Percentiles rank a stretch among this genome's conserved stretches.
These are phyloP conservation scores for Istiophorus platypterus DNA, from an alignment of 2,113 vertebrate species.

Conservation along the genomic window DNA sequence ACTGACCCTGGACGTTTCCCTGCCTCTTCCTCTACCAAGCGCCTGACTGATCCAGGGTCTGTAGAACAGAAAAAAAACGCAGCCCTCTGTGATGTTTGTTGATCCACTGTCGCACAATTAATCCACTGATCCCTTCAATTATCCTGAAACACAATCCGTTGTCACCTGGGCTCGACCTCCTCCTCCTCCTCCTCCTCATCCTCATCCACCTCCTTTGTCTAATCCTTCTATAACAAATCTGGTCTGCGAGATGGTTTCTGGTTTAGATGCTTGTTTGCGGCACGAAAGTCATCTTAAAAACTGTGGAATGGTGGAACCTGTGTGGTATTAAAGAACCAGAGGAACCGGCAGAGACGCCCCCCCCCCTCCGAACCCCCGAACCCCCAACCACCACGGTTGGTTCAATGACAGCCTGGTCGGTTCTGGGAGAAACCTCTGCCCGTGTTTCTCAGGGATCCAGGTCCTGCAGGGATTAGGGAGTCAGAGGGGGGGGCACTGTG, in stretches of 20 bases:
- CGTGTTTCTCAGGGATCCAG: constrained; percentile 61
- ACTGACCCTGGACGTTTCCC: neutral
- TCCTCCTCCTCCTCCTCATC: constrained; percentile 2
- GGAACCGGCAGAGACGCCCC: no score
- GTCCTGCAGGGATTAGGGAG: constrained; percentile 38
- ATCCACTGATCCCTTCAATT: constrained; percentile 69
- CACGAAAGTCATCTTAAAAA: neutral
- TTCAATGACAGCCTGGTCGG: constrained; percentile 24
- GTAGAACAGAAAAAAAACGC: neutral
- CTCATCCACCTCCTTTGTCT: neutral
- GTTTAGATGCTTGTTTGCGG: neutral
- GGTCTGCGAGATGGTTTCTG: no score
- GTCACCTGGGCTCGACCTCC: constrained; percentile 45
- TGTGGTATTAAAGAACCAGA: neutral
- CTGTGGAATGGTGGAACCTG: no score
- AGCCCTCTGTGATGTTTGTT: constrained; percentile 58
- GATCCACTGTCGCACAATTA: constrained; percentile 15
- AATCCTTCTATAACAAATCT: neutral
- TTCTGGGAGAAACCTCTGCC: constrained; percentile 71
- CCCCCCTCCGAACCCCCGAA: no score
- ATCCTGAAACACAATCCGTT: constrained; percentile 63
- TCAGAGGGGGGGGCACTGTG: neutral
- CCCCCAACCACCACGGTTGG: no score
- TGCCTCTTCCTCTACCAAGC: neutral
- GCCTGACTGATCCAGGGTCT: neutral